Evolutionary conservation across 2,113 vertebrate species (phyloP).

Genomic region (Promerops cafer): DNA sequence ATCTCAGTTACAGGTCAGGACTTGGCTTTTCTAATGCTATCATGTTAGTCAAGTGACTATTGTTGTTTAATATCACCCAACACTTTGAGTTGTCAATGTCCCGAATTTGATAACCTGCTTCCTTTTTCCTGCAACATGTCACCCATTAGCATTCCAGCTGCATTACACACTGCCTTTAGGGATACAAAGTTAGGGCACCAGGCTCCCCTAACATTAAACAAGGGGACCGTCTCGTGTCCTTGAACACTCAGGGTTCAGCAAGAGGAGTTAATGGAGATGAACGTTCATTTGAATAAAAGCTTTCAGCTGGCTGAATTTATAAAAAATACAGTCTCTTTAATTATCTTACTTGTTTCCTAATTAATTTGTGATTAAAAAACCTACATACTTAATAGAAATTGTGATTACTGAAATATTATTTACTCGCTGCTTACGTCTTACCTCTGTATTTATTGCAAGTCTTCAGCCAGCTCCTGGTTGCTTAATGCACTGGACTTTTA

Average conservation of each 20-base stretch:
- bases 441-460: neutral
- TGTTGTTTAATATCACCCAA: constrained; percentile 36
- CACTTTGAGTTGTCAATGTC: constrained; percentile 40
- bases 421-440: neutral
- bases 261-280: neutral
- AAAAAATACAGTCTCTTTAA: neutral
- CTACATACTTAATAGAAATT: neutral
- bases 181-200: constrained; percentile 11
- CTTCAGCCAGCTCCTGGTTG: neutral
- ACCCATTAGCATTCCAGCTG: constrained; percentile 53
- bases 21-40: neutral
- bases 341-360: neutral
- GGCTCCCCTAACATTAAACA: neutral
- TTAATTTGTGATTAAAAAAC: neutral
- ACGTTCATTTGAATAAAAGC: neutral
- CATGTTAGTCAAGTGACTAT: neutral
- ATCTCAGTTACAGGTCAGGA: neutral
- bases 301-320: neutral
- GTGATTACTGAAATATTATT: neutral
- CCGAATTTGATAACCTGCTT: constrained; percentile 41
- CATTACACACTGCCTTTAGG: constrained; percentile 6
- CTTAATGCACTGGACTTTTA: neutral
- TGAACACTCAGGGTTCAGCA: neutral
- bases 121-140: constrained; percentile 42
- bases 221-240: neutral